A percentile compares a stretch with the other conserved stretches of the same genome.
These are phyloP conservation scores for Styela clava DNA, from an alignment of 23 tunicate species.

Conservation along the genomic window DNA sequence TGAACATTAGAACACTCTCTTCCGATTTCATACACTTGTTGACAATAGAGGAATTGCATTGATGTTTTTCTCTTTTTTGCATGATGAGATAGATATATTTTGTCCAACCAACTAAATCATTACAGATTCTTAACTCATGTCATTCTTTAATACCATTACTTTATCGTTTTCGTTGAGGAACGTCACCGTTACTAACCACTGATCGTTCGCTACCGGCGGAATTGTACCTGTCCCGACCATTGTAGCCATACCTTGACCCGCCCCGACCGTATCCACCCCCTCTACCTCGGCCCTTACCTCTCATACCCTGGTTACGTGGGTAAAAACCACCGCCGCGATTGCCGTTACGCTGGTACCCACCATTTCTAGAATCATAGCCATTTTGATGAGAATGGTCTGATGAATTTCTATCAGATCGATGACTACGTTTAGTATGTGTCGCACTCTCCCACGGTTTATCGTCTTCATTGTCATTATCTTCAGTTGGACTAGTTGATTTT, in stretches of 20 bases:
- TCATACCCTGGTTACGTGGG: not conserved
- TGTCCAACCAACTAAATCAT: not conserved
- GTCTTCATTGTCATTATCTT: constrained; percentile 10
- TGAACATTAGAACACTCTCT: not conserved
- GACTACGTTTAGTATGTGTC: not conserved
- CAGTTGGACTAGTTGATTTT: not conserved
- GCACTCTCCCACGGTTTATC: constrained; percentile 38
- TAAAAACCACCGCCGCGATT: not conserved
- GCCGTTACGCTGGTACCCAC: not conserved
- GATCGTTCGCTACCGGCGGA: constrained; percentile 8
- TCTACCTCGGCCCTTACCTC: constrained; percentile 12
- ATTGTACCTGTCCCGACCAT: constrained; percentile 9
- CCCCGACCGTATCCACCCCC: not conserved
- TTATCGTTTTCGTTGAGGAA: not conserved
- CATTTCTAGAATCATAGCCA: constrained; percentile 9
- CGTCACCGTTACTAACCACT: constrained; percentile 15
- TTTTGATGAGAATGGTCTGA: constrained; percentile 22
- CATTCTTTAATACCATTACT: too few relatives aligned
- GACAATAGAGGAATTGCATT: not conserved
- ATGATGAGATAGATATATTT: not conserved
- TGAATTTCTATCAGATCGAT: constrained; percentile 9
- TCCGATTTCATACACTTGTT: not conserved
- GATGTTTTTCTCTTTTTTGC: not conserved
- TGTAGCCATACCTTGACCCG: not conserved
- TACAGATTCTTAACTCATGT: too few relatives aligned